phyloP scores from a whole-genome alignment of 2,113 vertebrate genomes.

The Trichechus manatus region DNA sequence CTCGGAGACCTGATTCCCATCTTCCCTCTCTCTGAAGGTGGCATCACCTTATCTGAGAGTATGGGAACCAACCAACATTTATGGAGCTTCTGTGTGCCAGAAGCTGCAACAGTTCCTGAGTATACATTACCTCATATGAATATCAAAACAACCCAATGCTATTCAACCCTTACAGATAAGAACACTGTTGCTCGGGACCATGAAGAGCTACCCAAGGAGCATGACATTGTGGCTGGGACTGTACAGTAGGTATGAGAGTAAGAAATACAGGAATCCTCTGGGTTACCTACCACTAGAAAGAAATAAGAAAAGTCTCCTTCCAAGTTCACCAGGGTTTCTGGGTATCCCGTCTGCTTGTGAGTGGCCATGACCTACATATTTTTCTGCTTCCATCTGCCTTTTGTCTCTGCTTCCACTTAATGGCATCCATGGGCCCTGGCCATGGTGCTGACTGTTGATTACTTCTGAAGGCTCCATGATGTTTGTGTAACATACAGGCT shows the following conservation, averaged over 20 bases:
- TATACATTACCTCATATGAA: neutral
- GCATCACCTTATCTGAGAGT: neutral
- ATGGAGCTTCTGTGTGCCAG: neutral
- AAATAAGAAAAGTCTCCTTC: neutral
- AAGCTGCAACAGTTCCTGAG: neutral
- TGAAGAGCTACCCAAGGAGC: neutral
- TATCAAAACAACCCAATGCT: neutral
- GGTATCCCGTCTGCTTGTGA: neutral
- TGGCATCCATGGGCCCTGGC: neutral
- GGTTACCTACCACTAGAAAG: too few relatives aligned
- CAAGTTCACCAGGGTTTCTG: neutral
- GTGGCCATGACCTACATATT: neutral
- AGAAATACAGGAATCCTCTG: neutral
- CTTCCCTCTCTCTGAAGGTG: neutral
- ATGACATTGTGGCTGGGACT: neutral
- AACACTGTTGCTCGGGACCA: neutral
- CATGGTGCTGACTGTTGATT: neutral
- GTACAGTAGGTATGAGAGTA: neutral
- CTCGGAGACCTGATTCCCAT: neutral
- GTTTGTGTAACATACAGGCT: neutral
- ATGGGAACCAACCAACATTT: neutral
- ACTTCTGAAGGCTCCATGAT: neutral
- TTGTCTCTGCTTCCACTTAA: rapidly evolving
- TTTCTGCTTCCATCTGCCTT: neutral
- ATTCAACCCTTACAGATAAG: neutral